Conservation (phyloP, 2,888 invertebrate genomes). For the Diachrysia chrysitis region DNA sequence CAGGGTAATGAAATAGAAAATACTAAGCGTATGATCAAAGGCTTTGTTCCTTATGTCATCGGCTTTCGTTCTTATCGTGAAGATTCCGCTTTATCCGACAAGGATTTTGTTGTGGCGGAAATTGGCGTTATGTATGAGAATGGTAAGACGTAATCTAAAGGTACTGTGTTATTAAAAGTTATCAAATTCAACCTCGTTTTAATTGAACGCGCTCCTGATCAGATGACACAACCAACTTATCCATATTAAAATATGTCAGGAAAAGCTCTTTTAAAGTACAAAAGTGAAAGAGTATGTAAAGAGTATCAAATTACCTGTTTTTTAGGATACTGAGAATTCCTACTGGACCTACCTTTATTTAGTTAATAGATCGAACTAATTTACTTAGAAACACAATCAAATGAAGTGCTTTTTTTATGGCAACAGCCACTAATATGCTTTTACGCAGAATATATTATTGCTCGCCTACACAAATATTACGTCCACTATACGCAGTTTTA, state of each 20-base stretch:
- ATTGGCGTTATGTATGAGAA: neutral
- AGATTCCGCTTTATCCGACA: slow-evolving; percentile 47
- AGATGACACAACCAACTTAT: neutral
- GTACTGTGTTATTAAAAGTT: neutral
- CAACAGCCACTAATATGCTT: slow-evolving; percentile 64
- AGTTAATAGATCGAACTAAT: slow-evolving; percentile 46
- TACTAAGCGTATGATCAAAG: slow-evolving; percentile 40
- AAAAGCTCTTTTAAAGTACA: too few relatives aligned
- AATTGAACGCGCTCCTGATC: neutral
- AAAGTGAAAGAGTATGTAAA: too few relatives aligned
- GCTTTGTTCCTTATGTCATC: slow-evolving; percentile 40
- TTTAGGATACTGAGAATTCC: slow-evolving; percentile 43
- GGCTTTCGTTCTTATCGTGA: slow-evolving; percentile 16
- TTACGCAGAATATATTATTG: slow-evolving; percentile 34
- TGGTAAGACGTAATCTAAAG: neutral
- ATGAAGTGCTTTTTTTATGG: slow-evolving; percentile 63
- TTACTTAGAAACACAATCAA: slow-evolving; percentile 63
- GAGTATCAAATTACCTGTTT: too few relatives aligned
- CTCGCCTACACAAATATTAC: slow-evolving; percentile 31
- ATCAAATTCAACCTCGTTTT: neutral
- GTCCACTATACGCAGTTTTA: slow-evolving; percentile 29
- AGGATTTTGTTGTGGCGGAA: slow-evolving; percentile 61
- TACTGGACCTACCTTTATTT: slow-evolving; percentile 34
- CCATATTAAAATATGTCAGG: too few relatives aligned
- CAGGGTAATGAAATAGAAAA: slow-evolving; percentile 37